These are phyloP conservation scores for Rhyacichthys aspro DNA, from an alignment of 2,797 vertebrate species.

Conservation along the genomic window DNA sequence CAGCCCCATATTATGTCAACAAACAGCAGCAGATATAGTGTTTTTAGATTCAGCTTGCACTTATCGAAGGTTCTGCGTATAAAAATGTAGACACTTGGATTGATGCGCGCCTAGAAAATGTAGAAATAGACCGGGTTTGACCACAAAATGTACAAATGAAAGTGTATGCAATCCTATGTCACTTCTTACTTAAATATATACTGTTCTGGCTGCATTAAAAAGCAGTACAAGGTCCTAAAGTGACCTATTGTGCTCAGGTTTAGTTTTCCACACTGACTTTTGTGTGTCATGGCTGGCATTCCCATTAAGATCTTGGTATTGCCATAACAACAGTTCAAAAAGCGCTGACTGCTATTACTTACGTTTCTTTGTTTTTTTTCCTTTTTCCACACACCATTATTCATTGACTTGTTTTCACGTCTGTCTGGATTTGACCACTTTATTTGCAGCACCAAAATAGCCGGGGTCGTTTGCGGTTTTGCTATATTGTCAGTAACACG, in stretches of 20 bases:
- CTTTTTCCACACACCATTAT: constrained; percentile 4
- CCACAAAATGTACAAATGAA: too few relatives aligned
- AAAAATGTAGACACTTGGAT: not conserved
- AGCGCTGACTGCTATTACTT: constrained; percentile 35
- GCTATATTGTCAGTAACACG: not conserved
- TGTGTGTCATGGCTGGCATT: constrained; percentile 48
- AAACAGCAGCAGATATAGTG: not conserved
- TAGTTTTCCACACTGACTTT: constrained; percentile 19
- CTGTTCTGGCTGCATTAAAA: too few relatives aligned
- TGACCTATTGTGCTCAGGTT: too few relatives aligned
- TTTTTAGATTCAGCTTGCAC: not conserved
- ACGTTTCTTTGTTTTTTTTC: constrained; percentile 18
- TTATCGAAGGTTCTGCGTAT: not conserved
- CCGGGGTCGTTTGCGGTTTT: not conserved
- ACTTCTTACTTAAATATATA: too few relatives aligned
- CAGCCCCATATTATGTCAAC: constrained; percentile 1
- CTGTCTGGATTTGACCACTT: constrained; percentile 9
- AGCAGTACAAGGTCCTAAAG: too few relatives aligned
- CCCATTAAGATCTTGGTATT: constrained; percentile 39
- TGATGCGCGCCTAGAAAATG: not conserved
- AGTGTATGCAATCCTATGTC: too few relatives aligned
- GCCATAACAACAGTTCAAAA: constrained; percentile 61
- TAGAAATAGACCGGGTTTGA: too few relatives aligned
- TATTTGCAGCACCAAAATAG: constrained; percentile 1
- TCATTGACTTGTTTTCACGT: constrained; percentile 1